Base-by-base conservation (phyloP, 1,140 invertebrate species). In the Atta texana region DNA sequence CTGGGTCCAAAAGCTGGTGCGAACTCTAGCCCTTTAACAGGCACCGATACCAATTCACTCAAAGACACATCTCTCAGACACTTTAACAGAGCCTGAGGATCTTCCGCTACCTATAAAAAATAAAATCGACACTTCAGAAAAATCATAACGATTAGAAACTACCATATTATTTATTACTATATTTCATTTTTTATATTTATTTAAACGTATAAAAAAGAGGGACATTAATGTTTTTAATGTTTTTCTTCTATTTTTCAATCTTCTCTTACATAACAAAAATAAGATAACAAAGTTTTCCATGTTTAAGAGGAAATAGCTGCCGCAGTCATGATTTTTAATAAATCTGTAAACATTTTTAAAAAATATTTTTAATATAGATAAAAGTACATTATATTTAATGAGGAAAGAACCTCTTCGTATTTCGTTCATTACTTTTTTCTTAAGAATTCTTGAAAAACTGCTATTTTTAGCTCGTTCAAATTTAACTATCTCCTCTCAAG, bases 1-100 rank as follows among this genome's bases (percentile, higher is more conserved):
- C 98, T 98, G 18, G 97, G 98, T 0, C 98, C 98, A 92, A 99
- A 98, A 28, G 98, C 97, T 63, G 98, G 97, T 7, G 98, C 96
- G 92, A 98, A 98, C 89, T 98, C 97, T 0, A 98, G 97, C 18
- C 97, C 97, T 78, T 97, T 96, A 84, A 98, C 95, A 51, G 98
- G 97, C 85, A 98, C 96, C 21, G 97, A 97, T 88, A 98, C 94
- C 66, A 98, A 94, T 78, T 95, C 96, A 53, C 98, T 97, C 61
- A 98, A 96, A 0, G 98, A 97, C 87, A 97, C 96, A 71, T 98
- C 97, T 74, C 98, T 96, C 61, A 99, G 96, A 95, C 98, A 99
- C 90, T 97, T 97, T 69, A 99, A 96, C 74, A 99, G 95, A 68
- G 85, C 85, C 86, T 94, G 94, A 34, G 95, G 92, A 88, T 95